phyloP scores from a whole-genome alignment of 1,140 invertebrate genomes.

The Thalassaphorura encarpata region DNA sequence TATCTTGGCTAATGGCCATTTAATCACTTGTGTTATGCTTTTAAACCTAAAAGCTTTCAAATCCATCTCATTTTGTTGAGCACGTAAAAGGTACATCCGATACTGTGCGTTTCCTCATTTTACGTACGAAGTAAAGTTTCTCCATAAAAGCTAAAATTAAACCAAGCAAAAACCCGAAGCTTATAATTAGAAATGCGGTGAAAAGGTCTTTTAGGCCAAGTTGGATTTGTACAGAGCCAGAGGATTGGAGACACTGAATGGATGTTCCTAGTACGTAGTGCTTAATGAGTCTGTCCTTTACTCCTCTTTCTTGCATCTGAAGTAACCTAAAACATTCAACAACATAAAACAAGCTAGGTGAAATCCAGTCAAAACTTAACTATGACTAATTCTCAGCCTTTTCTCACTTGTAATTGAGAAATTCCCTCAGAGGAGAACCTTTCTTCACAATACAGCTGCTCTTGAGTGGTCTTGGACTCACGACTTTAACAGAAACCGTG shows the following conservation, averaged over 20 bases:
- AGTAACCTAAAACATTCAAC: slow-evolving; percentile 12
- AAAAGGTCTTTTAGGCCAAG: slow-evolving; percentile 14
- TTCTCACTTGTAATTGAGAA: slow-evolving; percentile 19
- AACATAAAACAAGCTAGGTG: background rate
- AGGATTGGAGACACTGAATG: slow-evolving; percentile 7
- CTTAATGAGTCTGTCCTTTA: slow-evolving; percentile 8
- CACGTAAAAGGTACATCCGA: too few relatives aligned
- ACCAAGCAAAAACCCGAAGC: background rate
- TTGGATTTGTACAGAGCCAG: background rate
- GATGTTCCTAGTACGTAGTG: slow-evolving; percentile 12
- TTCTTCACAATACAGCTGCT: slow-evolving; percentile 15
- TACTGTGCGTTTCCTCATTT: too few relatives aligned
- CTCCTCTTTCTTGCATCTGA: slow-evolving; percentile 19
- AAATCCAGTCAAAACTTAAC: background rate
- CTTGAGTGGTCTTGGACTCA: slow-evolving; percentile 2
- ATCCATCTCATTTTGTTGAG: too few relatives aligned
- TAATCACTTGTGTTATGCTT: too few relatives aligned
- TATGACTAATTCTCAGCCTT: too few relatives aligned
- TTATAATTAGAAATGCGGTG: slow-evolving; percentile 10
- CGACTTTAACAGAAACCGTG: background rate
- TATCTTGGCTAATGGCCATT: too few relatives aligned
- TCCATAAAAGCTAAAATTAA: background rate
- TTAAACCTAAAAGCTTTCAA: too few relatives aligned
- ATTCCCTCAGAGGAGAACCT: slow-evolving; percentile 15
- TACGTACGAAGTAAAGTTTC: too few relatives aligned